These are phyloP conservation scores for Idris sp. DNA, from an alignment of 1,140 invertebrate species.

Conservation along the genomic window DNA sequence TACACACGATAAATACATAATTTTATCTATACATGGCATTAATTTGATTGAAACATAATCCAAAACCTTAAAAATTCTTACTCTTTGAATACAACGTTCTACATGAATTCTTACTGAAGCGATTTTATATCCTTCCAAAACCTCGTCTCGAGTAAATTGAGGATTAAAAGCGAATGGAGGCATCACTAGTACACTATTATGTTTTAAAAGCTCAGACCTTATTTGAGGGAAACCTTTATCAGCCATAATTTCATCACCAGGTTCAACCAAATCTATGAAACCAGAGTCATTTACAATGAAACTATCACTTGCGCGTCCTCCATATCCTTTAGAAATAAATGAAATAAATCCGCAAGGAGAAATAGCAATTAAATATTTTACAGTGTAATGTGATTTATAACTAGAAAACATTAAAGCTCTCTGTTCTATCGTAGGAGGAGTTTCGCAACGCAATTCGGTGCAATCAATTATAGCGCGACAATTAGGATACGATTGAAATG, in stretches of 20 bases:
- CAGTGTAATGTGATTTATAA: slow-evolving; percentile 1
- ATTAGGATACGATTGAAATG: neutral
- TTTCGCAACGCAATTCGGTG: slow-evolving; percentile 3
- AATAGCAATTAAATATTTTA: slow-evolving; percentile 5
- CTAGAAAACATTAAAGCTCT: slow-evolving; percentile 1
- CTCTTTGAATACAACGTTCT: neutral
- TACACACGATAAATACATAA: slow-evolving; percentile 1
- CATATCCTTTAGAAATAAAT: slow-evolving; percentile 1
- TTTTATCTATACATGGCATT: neutral
- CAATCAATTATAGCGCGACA: slow-evolving; percentile 6
- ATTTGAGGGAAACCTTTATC: slow-evolving; percentile 16
- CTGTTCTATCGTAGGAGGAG: slow-evolving; percentile 1
- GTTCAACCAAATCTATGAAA: neutral
- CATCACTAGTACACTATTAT: neutral
- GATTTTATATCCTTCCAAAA: neutral
- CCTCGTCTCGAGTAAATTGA: neutral
- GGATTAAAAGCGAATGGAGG: slow-evolving; percentile 2
- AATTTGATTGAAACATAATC: slow-evolving; percentile 1
- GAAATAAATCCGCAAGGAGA: neutral
- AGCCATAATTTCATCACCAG: slow-evolving; percentile 40
- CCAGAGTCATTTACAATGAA: slow-evolving; percentile 1
- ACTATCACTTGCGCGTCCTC: slow-evolving; percentile 1
- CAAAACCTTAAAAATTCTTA: neutral
- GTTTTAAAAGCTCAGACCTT: slow-evolving; percentile 2
- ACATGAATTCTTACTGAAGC: slow-evolving; percentile 2